These are phyloP conservation scores for Diadema setosum DNA, from an alignment of 35 echinoderm and acorn worm species.

Conservation along the genomic window DNA sequence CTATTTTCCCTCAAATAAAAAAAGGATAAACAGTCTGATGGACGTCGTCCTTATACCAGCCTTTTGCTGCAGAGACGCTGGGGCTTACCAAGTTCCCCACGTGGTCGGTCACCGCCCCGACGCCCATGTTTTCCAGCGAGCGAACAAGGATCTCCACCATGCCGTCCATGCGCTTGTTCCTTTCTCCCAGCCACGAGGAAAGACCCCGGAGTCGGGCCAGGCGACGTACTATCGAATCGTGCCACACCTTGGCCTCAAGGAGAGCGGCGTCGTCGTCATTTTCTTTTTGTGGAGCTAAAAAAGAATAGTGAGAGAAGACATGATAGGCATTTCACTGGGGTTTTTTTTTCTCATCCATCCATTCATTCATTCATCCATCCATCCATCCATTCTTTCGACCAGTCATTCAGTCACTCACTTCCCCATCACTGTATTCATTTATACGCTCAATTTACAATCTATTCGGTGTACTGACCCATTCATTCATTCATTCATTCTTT, in stretches of 20 bases:
- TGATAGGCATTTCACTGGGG: not conserved
- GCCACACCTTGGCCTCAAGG: not conserved
- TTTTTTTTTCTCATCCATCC: not conserved
- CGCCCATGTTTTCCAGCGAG: not conserved
- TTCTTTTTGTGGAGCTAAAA: too few species aligned
- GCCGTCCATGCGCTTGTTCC: constrained; percentile 9
- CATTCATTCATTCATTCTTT: too few species aligned
- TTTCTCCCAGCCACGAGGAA: not conserved
- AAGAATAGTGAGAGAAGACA: too few species aligned
- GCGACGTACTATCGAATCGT: not conserved
- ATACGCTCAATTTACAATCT: too few species aligned
- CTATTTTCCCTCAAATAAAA: too few species aligned
- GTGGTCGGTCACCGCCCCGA: not conserved
- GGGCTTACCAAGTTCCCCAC: not conserved
- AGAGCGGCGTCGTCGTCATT: not conserved
- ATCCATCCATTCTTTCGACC: not conserved
- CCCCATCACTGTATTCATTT: not conserved
- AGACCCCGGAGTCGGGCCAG: not conserved
- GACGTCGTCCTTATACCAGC: too few species aligned
- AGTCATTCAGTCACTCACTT: not conserved
- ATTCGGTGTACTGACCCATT: too few species aligned
- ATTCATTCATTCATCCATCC: not conserved
- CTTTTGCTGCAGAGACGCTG: too few species aligned
- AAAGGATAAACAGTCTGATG: too few species aligned
- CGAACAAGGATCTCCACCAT: constrained; percentile 7